These are phyloP conservation scores for Lasioglossum albipes DNA, from an alignment of 1,140 invertebrate genomes.

Conservation along the genomic window DNA sequence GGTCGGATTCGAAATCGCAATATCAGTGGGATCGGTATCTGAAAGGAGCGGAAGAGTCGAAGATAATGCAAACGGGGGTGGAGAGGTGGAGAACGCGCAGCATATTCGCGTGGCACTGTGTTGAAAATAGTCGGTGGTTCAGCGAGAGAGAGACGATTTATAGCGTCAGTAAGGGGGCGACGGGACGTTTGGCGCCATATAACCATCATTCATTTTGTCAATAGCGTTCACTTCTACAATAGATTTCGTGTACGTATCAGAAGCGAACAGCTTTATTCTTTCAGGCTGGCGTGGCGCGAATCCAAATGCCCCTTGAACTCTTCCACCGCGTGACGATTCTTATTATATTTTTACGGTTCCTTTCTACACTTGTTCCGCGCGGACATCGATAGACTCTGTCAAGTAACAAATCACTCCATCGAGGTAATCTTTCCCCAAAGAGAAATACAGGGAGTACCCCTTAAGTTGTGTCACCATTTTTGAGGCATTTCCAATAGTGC, in stretches of 20 bases:
- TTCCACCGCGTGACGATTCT: slow-evolving; percentile 47
- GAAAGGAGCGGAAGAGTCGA: slow-evolving; percentile 21
- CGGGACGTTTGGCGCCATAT: slow-evolving; percentile 70
- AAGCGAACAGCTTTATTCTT: slow-evolving; percentile 73
- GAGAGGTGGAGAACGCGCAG: slow-evolving; percentile 29
- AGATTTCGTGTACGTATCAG: slow-evolving; percentile 66
- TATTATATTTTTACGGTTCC: slow-evolving; percentile 54
- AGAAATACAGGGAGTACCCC: too few species aligned
- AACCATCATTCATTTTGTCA: slow-evolving; percentile 77
- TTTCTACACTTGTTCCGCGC: slow-evolving; percentile 17
- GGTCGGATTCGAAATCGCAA: slow-evolving; percentile 32
- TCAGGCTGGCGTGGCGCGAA: slow-evolving; percentile 64
- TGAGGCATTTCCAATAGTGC: too few species aligned
- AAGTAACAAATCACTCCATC: not conserved
- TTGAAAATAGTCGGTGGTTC: slow-evolving; percentile 54
- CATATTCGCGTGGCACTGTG: slow-evolving; percentile 47
- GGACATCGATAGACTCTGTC: slow-evolving; percentile 23
- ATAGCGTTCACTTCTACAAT: slow-evolving; percentile 70
- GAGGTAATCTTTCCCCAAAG: not conserved
- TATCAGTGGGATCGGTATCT: slow-evolving; percentile 52
- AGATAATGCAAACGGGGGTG: slow-evolving; percentile 46
- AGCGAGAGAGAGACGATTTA: slow-evolving; percentile 69
- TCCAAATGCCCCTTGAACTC: slow-evolving; percentile 64
- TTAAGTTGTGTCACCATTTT: too few species aligned
- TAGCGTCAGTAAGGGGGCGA: slow-evolving; percentile 60